Evolutionary conservation across 2,797 vertebrate genomes (phyloP), one percentile per base, ranked within the genome.

Genomic region (Pteronotus mesoamericanus): DNA sequence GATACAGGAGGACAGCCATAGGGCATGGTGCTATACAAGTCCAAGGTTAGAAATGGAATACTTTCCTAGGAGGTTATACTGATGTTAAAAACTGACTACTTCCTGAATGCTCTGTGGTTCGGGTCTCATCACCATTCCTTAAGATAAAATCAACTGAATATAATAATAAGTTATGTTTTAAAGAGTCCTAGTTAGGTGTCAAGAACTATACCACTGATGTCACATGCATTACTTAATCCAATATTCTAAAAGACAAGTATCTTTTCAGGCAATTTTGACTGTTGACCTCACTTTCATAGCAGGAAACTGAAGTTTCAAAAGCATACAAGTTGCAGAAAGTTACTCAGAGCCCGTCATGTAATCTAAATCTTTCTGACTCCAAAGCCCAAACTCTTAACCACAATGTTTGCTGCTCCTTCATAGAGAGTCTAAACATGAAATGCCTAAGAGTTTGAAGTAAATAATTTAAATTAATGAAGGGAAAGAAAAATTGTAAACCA

Each of bases 391-490:
- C 22, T 85, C 32, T 88, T 85, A 92, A 72, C 68, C 48, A 51
- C 64, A 79, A 3, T 51, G 53, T 94, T 94, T 84, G 86, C 53
- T 46, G 1, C 21, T 59, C 75, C 69, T 91, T 93, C 39, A 44
- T 66, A 53, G 61, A 89, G 37, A 57, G 16, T 83, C 37, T 83
- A 84, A 94, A 89, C 74, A 89, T 22, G 10, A 89, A 94, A 90
- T 82, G 61, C 51, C 87, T 74, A 72, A 34, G 72, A 89, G 9
- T 95, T 92, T 22, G 82, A 86, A 95, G 94, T 86, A 83, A 96
- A 94, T 96, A 86, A 96, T 34, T 88, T 64, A 94, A 68, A 44
- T 78, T 89, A 79, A 61, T 34, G 18, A 88, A 87, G n/a, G 77
- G 74, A 94, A 88, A 72, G 29, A 90, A 64, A 53, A 94, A 39